Conservation (phyloP, 2,888 invertebrate species). For the Uloborus plumipes region DNA sequence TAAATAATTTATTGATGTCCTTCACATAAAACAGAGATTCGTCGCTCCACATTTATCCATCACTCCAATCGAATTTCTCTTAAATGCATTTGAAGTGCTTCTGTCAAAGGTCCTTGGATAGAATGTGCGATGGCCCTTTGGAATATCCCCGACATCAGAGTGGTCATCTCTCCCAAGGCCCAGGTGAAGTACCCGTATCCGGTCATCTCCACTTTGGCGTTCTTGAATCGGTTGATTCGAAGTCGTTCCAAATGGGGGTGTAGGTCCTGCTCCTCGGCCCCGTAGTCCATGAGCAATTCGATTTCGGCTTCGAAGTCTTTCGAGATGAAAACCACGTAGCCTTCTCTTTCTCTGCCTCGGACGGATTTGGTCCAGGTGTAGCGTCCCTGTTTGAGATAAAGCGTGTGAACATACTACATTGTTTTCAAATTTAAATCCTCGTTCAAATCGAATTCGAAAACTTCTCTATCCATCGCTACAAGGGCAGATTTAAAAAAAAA, state of each 20-base stretch:
- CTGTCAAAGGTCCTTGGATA: conserved; percentile 32
- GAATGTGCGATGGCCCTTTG: conserved; percentile 30
- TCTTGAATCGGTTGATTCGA: conserved; percentile 39
- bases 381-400: conserved; percentile 31
- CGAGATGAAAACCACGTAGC: conserved; percentile 49
- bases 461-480: too few relatives aligned
- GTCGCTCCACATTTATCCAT: neutral
- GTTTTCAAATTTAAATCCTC: too few relatives aligned
- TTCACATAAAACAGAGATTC: too few relatives aligned
- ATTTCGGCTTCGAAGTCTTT: conserved; percentile 43
- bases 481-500: too few relatives aligned
- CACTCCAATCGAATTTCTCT: conserved; percentile 32
- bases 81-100: conserved; percentile 36
- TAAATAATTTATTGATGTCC: too few relatives aligned
- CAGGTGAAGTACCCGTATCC: conserved; percentile 43
- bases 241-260: conserved; percentile 31
- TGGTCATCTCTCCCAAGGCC: conserved; percentile 48
- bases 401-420: too few relatives aligned
- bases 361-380: conserved; percentile 39
- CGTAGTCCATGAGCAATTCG: neutral
- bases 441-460: too few relatives aligned
- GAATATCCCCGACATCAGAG: conserved; percentile 53
- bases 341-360: conserved; percentile 2
- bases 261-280: neutral
- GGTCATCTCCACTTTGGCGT: conserved; percentile 38